A percentile compares a stretch with the other conserved stretches of the same genome.
phyloP scores from a whole-genome alignment of 2,888 invertebrate species.

The Parasteatoda lunata region DNA sequence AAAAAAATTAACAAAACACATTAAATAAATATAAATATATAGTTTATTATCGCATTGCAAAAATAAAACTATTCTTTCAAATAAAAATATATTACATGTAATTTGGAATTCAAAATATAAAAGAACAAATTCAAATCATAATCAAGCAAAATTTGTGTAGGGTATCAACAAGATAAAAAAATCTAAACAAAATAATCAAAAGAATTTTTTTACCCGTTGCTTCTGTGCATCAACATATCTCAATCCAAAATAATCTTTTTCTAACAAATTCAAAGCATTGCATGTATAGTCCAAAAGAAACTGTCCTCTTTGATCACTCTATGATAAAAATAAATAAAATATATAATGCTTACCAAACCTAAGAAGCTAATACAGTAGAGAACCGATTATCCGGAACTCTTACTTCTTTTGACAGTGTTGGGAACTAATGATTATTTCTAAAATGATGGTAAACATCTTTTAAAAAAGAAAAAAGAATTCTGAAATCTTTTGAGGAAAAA shows the following conservation, averaged over 20 bases:
- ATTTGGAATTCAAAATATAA: background rate
- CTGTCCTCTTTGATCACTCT: conserved; percentile 92
- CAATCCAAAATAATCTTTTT: conserved; percentile 95
- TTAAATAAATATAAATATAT: background rate
- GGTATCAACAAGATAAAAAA: no score
- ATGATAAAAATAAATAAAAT: conserved; percentile 72
- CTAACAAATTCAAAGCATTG: conserved; percentile 90
- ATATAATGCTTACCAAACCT: background rate
- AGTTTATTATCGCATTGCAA: background rate
- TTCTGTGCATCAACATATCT: conserved; percentile 91
- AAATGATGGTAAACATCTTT: no score
- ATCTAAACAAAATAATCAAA: background rate
- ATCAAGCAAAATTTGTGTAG: conserved; percentile 5
- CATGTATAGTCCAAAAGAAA: conserved; percentile 92
- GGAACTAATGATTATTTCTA: no score
- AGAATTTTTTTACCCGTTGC: conserved; percentile 83
- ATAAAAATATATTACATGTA: background rate
- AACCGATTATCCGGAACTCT: no score
- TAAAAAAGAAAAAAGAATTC: no score
- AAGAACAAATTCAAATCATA: background rate
- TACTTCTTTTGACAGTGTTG: no score
- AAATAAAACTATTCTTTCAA: background rate
- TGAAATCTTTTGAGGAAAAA: no score
- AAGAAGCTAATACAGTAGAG: no score
- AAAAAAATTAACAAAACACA: background rate